A percentile compares a stretch with the other conserved stretches of the same genome.
Evolutionary conservation across 2,113 vertebrate species (phyloP).

Genomic region (Podarcis raffonei): DNA sequence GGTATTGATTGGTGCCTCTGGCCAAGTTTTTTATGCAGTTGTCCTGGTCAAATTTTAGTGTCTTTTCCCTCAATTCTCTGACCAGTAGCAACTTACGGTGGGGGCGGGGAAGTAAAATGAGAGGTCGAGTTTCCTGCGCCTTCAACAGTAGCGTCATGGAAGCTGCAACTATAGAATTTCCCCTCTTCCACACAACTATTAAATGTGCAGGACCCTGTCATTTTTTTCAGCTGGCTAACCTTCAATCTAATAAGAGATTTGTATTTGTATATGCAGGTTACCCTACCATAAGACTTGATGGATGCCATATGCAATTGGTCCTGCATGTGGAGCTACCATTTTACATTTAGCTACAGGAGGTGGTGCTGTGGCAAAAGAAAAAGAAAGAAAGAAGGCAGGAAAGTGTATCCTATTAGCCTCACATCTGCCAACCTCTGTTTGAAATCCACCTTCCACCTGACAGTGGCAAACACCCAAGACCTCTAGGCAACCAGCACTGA

Average conservation of each 20-base stretch:
- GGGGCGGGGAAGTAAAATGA: too few species aligned
- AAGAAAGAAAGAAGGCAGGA: background rate
- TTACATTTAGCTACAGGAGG: background rate
- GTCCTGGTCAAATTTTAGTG: background rate
- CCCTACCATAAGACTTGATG: background rate
- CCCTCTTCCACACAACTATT: too few species aligned
- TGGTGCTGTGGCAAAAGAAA: background rate
- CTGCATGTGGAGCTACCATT: background rate
- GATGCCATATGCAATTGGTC: background rate
- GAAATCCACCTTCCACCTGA: background rate
- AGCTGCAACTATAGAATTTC: too few species aligned
- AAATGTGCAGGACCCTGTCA: too few species aligned
- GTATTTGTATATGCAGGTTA: background rate
- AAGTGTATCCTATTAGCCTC: background rate
- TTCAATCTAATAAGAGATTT: background rate
- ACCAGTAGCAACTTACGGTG: background rate
- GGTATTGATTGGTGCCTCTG: background rate
- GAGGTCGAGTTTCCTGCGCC: too few species aligned
- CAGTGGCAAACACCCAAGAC: background rate
- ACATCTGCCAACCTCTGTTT: background rate
- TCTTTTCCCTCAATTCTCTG: background rate
- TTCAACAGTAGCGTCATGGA: too few species aligned
- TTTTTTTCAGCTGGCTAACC: too few species aligned
- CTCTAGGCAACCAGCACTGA: background rate
- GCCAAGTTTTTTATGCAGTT: background rate